Evolutionary conservation across 2,113 vertebrate species (phyloP), one percentile per base, ranked within the genome.

Genomic region (Oxyruncus cristatus): DNA sequence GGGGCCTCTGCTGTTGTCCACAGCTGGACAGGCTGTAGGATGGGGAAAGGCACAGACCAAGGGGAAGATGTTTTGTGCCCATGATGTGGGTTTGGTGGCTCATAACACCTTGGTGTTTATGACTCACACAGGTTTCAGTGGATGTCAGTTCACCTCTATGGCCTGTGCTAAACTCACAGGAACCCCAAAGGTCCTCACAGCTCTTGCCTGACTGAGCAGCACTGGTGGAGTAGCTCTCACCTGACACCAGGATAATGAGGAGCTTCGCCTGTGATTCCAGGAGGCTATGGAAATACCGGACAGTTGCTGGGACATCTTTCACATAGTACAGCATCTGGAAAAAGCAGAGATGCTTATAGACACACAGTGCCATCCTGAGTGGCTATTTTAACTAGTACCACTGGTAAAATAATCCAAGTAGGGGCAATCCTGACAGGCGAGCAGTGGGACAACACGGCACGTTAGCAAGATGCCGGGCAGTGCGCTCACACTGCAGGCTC

Each of bases 311-410:
- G 42, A 99, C 83, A 55, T 99, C 99, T 91, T 98, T 97, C 79
- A 98, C 99, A 49, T 99, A 99, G 89, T 99, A 99, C 81, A 99
- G 98, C 99, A 98, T 94, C 98, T 98, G 89, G 58, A 92, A 91
- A 79, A 41, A 88, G 46, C 75, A 73, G 65, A 96, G 37, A 21
- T 59, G 14, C 30, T 83, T 46, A 82, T 8, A 50, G 70, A 68
- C 10, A 68, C 6, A 32, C 15, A 5, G 7, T 14, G 14, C 12
- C 1, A n/a, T 3, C 42, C 55, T 35, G 19, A 56, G 47, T 63
- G 62, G 50, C 28, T n/a, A 3, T 19, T 44, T 0, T 12, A 73
- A 16, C 39, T 24, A 44, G 10, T 55, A 47, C 16, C 33, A 39
- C 14, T 20, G 15, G 17, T 39, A 35, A 67, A 71, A 75, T 33